Conservation (phyloP, 2,888 invertebrate species). For the Mystacides longicornis region DNA sequence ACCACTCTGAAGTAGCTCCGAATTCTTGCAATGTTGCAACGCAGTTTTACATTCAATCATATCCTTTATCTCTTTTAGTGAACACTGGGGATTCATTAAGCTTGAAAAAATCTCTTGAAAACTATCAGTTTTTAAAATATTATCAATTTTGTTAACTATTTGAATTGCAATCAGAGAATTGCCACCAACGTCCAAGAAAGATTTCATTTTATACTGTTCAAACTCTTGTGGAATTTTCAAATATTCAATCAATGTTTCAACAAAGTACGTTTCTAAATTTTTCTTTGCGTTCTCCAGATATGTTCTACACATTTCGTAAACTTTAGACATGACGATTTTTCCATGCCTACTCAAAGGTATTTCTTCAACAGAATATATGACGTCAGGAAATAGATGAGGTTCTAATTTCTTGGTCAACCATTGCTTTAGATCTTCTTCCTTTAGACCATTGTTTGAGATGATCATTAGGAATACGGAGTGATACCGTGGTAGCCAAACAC, state of each 20-base stretch:
- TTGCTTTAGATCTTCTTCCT: constrained; percentile 35
- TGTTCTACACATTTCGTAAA: constrained; percentile 31
- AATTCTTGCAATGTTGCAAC: background rate
- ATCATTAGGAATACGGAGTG: constrained; percentile 47
- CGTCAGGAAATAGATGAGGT: constrained; percentile 56
- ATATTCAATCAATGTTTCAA: constrained; percentile 9
- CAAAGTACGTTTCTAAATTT: constrained; percentile 15
- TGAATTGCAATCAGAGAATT: constrained; percentile 63
- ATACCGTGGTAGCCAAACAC: constrained; percentile 47
- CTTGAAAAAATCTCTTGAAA: constrained; percentile 32
- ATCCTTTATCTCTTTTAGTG: background rate
- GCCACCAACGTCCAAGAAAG: constrained; percentile 59
- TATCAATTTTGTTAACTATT: constrained; percentile 51
- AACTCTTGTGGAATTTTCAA: constrained; percentile 3
- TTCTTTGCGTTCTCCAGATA: constrained; percentile 34
- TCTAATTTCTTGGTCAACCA: constrained; percentile 42
- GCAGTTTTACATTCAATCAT: too few relatives aligned
- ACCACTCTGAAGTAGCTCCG: background rate
- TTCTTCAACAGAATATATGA: constrained; percentile 49
- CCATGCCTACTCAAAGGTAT: constrained; percentile 62
- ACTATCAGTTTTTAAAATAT: constrained; percentile 35
- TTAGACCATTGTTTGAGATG: constrained; percentile 35
- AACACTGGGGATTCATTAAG: background rate
- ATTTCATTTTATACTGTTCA: constrained; percentile 29
- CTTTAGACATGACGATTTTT: constrained; percentile 50